Percentiles rank a stretch among this genome's conserved stretches.
Evolutionary conservation across 2,888 invertebrate genomes (phyloP).

Genomic region (Ligdia adustata): DNA sequence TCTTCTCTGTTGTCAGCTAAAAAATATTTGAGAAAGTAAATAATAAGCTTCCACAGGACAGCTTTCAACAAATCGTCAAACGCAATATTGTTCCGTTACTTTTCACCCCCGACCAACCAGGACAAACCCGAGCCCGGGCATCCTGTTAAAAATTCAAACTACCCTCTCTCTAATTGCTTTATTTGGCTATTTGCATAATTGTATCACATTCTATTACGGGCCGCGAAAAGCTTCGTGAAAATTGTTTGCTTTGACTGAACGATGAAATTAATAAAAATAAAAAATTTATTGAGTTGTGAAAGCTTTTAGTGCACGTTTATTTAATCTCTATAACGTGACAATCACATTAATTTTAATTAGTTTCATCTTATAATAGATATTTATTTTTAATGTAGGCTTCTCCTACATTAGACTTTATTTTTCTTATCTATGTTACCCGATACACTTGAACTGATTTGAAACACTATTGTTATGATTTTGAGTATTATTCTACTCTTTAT

Average conservation of each 20-base stretch:
- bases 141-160: slow-evolving; percentile 36
- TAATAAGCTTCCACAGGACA: no score
- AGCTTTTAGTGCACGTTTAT: slow-evolving; percentile 4
- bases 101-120: slow-evolving; percentile 14
- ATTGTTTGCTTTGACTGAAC: slow-evolving; percentile 31
- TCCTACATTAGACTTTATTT: no score
- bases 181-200: slow-evolving; percentile 49
- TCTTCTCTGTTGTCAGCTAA: no score
- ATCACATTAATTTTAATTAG: no score
- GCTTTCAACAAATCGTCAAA: no score
- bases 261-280: slow-evolving; percentile 18
- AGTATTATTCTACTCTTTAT: no score
- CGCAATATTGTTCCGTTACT: slow-evolving; percentile 1
- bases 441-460: no score
- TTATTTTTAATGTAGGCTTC: no score
- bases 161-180: slow-evolving; percentile 46
- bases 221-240: slow-evolving; percentile 32
- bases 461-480: no score
- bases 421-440: no score
- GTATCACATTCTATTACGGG: slow-evolving; percentile 37
- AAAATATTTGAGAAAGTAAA: no score
- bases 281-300: slow-evolving; percentile 17
- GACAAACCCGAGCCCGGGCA: slow-evolving; percentile 11
- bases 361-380: no score
- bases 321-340: background rate